Evolutionary conservation across 2,797 vertebrate species (phyloP), one percentile per base, ranked within the genome.

Genomic region (Columba guinea): DNA sequence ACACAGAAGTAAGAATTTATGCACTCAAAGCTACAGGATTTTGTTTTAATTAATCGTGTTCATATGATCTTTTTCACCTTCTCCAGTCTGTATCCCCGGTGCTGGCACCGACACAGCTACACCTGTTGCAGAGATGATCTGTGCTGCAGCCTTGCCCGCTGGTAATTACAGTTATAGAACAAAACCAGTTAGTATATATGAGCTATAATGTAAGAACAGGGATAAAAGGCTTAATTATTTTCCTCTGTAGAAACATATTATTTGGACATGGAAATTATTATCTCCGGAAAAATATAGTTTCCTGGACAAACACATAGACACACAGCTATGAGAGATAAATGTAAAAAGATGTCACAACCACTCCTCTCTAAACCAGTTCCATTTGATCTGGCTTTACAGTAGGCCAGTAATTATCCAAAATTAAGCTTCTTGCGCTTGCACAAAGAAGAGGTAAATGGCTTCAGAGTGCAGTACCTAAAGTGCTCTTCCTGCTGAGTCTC

Each of bases 71-170:
- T 96, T 97, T 77, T 96, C 27, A 96, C 95, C 92, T 93, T 98
- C 97, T 19, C 98, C 98, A 93, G 98, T 98, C 94, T 98, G 98
- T 83, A 97, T 98, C 48, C 92, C 98, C 2, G 99, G 98, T 85
- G 99, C 99, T 68, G 99, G 99, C 85, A 99, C 96, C 6, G 98
- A 98, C 52, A 98, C 78, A 21, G 98, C 98, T 49, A 99, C 99
- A 71, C 98, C 98, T 93, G 99, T 98, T 92, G 99, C 98, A 46
- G 99, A 99, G 97, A 99, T 98, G 97, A 99, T 99, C 91, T 99
- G 99, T 94, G 99, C 98, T 17, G 98, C 99, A 96, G 99, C 98
- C 79, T 98, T 97, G 70, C 98, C 98, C 94, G 97, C 98, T 98
- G 96, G 84, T 56, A 86, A 92, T 53, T 19, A 93, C 41, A 94